These are phyloP conservation scores for Palythoa heliodiscus DNA, from an alignment of 92 coral and sea anemone genomes.

Conservation along the genomic window DNA sequence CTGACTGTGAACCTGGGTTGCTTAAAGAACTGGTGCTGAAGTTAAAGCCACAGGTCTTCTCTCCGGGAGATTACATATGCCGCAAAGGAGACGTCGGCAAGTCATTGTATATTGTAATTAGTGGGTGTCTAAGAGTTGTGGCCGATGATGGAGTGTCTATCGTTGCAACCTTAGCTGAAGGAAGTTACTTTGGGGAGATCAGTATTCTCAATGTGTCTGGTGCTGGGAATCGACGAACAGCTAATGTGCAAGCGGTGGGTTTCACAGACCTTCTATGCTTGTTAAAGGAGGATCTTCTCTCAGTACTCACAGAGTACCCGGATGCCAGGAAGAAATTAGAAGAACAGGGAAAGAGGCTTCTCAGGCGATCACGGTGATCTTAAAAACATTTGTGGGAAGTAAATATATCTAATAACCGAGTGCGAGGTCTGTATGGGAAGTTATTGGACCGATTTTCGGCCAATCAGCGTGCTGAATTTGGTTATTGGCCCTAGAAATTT, in stretches of 20 bases:
- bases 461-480: too few species aligned
- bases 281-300: conserved; percentile 77
- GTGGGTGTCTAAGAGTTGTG: conserved; percentile 80
- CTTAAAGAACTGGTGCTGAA: conserved; percentile 77
- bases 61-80: conserved; percentile 88
- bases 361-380: conserved; percentile 50
- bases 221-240: conserved; percentile 84
- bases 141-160: conserved; percentile 68
- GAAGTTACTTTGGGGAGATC: conserved; percentile 90
- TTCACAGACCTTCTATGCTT: conserved; percentile 80
- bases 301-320: conserved; percentile 76
- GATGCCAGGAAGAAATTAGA: conserved; percentile 79
- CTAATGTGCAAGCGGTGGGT: conserved; percentile 80
- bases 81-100: conserved; percentile 87
- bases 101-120: conserved; percentile 85
- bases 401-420: too few species aligned
- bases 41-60: conserved; percentile 75
- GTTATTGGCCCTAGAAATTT: too few species aligned
- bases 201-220: conserved; percentile 78
- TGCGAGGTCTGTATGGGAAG: too few species aligned
- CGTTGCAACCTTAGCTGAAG: conserved; percentile 77
- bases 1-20: conserved; percentile 89
- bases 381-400: neutral
- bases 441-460: too few species aligned
- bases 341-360: conserved; percentile 63